Evolutionary conservation across 1,140 invertebrate species (phyloP).

Genomic region (Platorchestia sp.): DNA sequence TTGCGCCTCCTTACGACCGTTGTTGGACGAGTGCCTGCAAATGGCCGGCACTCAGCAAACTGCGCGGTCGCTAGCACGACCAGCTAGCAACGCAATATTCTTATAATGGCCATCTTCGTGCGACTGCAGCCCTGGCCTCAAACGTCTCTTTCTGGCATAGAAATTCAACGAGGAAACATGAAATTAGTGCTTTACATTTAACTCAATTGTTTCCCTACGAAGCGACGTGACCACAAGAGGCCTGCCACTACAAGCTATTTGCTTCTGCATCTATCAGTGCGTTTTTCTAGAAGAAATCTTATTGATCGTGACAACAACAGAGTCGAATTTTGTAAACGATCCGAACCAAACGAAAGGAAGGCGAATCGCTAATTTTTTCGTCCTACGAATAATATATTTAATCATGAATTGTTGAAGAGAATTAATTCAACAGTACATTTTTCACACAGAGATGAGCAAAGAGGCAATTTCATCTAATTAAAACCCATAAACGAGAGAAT

Average conservation of each 20-base stretch:
- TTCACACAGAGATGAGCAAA: not conserved
- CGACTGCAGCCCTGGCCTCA: not conserved
- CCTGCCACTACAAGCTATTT: not conserved
- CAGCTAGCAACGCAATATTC: not conserved
- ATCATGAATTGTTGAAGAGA: no score
- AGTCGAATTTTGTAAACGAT: not conserved
- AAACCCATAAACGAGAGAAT: not conserved
- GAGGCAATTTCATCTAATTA: not conserved
- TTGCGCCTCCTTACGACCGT: not conserved
- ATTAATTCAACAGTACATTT: not conserved
- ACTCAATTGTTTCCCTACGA: not conserved
- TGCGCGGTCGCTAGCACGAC: not conserved
- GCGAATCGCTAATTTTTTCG: not conserved
- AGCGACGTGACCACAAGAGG: not conserved
- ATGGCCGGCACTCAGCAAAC: conserved; percentile 11
- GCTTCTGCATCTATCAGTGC: not conserved
- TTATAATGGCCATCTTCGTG: not conserved
- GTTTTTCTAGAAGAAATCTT: not conserved
- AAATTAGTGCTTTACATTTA: not conserved
- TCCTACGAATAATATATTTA: not conserved
- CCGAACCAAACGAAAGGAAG: not conserved
- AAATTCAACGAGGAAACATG: not conserved
- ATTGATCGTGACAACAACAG: not conserved
- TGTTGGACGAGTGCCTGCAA: conserved; percentile 4
- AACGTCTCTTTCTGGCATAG: not conserved